These are phyloP conservation scores for Phrynocephalus forsythii DNA, from an alignment of 2,797 vertebrate species.

Conservation along the genomic window DNA sequence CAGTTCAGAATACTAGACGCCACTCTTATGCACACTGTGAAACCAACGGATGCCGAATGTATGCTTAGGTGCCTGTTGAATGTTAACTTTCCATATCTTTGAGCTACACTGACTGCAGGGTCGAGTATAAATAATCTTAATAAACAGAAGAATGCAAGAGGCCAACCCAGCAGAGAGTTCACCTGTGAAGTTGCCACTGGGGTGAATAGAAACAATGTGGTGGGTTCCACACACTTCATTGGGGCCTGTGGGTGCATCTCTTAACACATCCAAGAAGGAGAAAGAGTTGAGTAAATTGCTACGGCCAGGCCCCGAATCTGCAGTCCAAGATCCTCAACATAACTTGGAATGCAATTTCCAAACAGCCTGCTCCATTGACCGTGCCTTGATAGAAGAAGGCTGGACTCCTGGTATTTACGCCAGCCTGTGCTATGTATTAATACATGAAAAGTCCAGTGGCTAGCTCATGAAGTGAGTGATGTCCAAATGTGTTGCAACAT, in stretches of 20 bases:
- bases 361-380: background rate
- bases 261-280: background rate
- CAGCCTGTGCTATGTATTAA: background rate
- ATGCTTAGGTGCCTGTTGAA: background rate
- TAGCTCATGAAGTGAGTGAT: background rate
- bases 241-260: background rate
- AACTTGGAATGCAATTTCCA: background rate
- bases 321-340: too few relatives aligned
- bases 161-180: background rate
- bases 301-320: background rate
- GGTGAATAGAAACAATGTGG: background rate
- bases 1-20: accelerated
- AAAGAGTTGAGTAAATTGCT: background rate
- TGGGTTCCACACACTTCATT: background rate
- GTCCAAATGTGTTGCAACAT: background rate
- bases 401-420: background rate
- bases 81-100: background rate
- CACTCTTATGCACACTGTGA: background rate
- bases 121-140: background rate
- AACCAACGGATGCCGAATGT: background rate
- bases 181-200: background rate
- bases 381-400: background rate
- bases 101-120: background rate
- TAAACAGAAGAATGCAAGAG: background rate
- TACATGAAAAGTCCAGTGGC: background rate